Conservation (phyloP, 2,888 invertebrate species). For the Nymphalis c-album region DNA sequence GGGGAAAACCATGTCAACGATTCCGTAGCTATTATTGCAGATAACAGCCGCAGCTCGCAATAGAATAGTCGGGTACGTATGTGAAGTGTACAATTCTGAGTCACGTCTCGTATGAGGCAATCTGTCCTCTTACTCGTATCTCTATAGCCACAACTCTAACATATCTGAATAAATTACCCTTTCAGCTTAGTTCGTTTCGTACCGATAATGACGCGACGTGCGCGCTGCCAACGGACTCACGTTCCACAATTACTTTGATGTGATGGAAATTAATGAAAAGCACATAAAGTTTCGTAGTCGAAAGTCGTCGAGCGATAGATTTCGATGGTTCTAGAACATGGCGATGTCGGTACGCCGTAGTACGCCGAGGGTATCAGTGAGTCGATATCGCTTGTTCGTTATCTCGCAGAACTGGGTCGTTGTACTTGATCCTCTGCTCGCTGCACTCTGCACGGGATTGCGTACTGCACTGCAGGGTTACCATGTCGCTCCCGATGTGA, state of each 20-base stretch:
- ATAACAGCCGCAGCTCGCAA: background rate
- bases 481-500: background rate
- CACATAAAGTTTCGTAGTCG: background rate
- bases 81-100: constrained; percentile 25
- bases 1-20: constrained; percentile 12
- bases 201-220: constrained; percentile 13
- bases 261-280: background rate
- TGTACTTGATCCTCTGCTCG: constrained; percentile 51
- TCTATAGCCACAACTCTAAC: constrained; percentile 8
- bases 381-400: constrained; percentile 55
- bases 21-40: constrained; percentile 6
- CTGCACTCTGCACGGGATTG: constrained; percentile 26
- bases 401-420: constrained; percentile 57
- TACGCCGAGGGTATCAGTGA: constrained; percentile 48
- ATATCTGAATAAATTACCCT: constrained; percentile 29
- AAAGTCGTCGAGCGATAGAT: background rate
- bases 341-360: constrained; percentile 6
- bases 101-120: constrained; percentile 25
- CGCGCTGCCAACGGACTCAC: constrained; percentile 1
- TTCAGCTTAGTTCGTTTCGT: constrained; percentile 7
- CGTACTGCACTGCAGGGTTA: constrained; percentile 25
- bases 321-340: constrained; percentile 7
- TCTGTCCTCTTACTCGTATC: constrained; percentile 25
- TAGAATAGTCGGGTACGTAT: constrained; percentile 7
- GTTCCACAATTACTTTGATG: background rate